These are phyloP conservation scores for Amphimallon solstitiale DNA, from an alignment of 2,888 invertebrate species.

Conservation along the genomic window DNA sequence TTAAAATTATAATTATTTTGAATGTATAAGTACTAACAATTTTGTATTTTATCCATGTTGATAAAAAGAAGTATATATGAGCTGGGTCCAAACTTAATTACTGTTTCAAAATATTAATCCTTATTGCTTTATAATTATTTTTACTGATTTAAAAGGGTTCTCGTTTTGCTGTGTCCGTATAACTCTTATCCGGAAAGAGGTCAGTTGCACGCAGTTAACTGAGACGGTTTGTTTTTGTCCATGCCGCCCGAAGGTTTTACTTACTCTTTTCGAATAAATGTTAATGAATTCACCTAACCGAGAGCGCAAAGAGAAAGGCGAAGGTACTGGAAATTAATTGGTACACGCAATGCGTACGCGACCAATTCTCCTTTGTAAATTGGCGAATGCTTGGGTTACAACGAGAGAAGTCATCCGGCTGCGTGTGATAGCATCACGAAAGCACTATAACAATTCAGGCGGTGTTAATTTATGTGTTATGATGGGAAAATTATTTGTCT, in stretches of 20 bases:
- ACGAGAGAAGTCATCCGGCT: constrained; percentile 8
- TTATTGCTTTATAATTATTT: not conserved
- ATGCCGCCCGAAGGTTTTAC: not conserved
- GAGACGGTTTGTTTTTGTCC: not conserved
- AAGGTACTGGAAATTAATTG: constrained; percentile 19
- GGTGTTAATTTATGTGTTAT: constrained; percentile 23
- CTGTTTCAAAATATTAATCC: not conserved
- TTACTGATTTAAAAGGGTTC: not conserved
- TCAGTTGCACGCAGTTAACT: constrained; percentile 5
- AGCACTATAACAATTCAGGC: constrained; percentile 21
- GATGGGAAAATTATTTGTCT: constrained; percentile 32
- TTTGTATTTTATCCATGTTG: too few species aligned
- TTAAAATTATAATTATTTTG: too few species aligned
- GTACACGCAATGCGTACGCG: constrained; percentile 7
- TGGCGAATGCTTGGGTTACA: not conserved
- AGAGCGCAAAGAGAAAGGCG: constrained; percentile 25
- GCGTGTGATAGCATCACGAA: constrained; percentile 24
- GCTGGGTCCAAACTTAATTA: not conserved
- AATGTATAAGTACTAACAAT: too few species aligned
- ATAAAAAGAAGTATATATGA: too few species aligned
- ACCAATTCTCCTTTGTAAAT: not conserved
- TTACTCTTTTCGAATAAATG: constrained; percentile 13
- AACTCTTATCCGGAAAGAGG: not conserved
- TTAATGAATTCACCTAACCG: constrained; percentile 7
- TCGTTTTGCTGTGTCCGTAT: not conserved